These are phyloP conservation scores for Siphamia tubifer DNA, from an alignment of 2,113 vertebrate species.

Conservation along the genomic window DNA sequence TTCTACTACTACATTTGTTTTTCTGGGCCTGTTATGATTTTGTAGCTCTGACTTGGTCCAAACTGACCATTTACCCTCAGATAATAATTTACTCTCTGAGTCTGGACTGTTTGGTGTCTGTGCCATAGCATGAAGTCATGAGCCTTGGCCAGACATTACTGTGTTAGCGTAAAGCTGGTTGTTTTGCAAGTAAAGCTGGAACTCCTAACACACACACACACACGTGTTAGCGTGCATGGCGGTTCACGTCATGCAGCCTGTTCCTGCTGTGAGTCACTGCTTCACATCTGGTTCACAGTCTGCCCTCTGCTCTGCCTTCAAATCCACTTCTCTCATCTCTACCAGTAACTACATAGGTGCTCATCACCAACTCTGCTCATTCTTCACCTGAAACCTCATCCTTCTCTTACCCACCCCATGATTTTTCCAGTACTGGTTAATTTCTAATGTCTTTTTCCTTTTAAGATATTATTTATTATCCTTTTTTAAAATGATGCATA, in stretches of 20 bases:
- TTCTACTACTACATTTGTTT: not conserved
- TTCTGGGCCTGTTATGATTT: not conserved
- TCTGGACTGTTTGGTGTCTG: conserved; percentile 1
- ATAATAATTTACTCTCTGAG: conserved; percentile 26
- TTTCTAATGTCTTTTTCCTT: not conserved
- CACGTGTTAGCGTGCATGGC: conserved; percentile 51
- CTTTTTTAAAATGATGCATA: no score
- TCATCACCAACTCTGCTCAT: not conserved
- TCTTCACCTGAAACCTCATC: not conserved
- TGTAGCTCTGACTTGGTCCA: not conserved
- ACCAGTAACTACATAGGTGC: not conserved
- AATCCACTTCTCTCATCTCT: conserved; percentile 23
- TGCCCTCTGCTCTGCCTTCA: conserved; percentile 38
- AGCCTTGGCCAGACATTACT: conserved; percentile 49
- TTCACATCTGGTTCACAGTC: conserved; percentile 71
- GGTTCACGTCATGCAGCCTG: conserved; percentile 61
- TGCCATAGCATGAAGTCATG: conserved; percentile 53
- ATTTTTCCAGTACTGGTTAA: not conserved
- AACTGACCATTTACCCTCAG: conserved; percentile 18
- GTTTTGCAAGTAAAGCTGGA: conserved; percentile 66
- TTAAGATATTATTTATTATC: no score
- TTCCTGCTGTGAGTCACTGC: conserved; percentile 63
- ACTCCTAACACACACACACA: conserved; percentile 41
- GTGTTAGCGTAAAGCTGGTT: conserved; percentile 58
- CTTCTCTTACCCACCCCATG: not conserved